These are phyloP conservation scores for Bombus confusus DNA, from an alignment of 1,140 invertebrate genomes.

Conservation along the genomic window DNA sequence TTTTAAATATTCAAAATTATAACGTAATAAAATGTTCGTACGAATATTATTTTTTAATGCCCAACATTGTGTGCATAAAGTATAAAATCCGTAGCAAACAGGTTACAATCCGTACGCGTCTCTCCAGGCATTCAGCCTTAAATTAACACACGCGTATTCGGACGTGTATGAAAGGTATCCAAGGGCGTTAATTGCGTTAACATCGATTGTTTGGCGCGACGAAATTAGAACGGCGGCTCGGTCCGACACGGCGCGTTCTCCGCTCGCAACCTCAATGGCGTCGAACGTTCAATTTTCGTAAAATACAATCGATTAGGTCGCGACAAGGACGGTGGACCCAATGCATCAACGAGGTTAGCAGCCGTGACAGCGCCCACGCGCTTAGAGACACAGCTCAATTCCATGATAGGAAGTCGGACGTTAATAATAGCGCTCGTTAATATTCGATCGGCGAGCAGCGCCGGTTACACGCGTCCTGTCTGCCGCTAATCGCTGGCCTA, in stretches of 20 bases:
- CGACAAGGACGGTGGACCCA: no score
- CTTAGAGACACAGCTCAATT: constrained; percentile 37
- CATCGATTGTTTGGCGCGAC: constrained; percentile 4
- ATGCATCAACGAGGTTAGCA: constrained; percentile 41
- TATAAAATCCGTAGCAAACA: no score
- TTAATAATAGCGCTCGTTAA: constrained; percentile 67
- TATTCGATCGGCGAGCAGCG: constrained; percentile 60
- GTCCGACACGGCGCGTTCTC: no score
- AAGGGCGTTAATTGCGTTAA: not conserved
- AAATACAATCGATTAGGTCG: constrained; percentile 21
- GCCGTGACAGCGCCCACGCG: not conserved
- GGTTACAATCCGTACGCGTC: no score
- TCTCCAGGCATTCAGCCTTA: no score
- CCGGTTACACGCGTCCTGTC: constrained; percentile 52
- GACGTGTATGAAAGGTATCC: not conserved
- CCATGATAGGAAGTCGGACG: constrained; percentile 38
- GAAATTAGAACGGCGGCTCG: constrained; percentile 12
- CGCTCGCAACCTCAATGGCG: not conserved
- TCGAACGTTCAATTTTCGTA: constrained; percentile 28
- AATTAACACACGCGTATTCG: no score
- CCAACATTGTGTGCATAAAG: no score
- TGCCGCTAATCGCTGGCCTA: constrained; percentile 58
- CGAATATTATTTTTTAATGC: no score
- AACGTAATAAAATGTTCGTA: no score
- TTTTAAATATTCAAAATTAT: no score